These are phyloP conservation scores for Eulemur rufifrons DNA, from an alignment of 2,113 vertebrate species.

Conservation along the genomic window DNA sequence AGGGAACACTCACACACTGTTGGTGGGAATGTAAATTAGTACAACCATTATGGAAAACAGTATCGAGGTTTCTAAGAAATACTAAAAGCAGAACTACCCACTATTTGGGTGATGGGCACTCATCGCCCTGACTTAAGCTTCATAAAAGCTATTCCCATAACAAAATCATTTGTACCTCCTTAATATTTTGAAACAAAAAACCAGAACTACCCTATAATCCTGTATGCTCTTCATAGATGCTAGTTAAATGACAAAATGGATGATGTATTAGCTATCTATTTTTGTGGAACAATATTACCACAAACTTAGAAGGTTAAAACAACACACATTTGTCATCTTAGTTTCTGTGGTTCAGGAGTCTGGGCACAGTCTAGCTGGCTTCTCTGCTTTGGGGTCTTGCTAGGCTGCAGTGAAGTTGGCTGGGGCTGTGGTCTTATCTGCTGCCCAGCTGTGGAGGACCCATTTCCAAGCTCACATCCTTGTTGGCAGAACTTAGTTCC, in stretches of 20 bases:
- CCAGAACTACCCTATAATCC: not conserved
- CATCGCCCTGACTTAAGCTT: too few species aligned
- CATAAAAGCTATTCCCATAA: too few species aligned
- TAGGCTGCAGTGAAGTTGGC: not conserved
- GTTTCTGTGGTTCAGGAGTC: not conserved
- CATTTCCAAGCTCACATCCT: not conserved
- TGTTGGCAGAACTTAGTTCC: not conserved
- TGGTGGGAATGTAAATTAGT: not conserved
- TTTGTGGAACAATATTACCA: not conserved
- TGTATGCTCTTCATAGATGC: not conserved
- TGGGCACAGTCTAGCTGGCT: not conserved
- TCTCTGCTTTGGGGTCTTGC: not conserved
- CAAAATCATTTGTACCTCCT: not conserved
- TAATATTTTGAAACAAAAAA: not conserved
- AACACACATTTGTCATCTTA: not conserved
- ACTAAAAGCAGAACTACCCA: not conserved
- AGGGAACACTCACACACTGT: not conserved
- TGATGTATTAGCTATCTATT: not conserved
- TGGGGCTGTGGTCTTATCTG: not conserved
- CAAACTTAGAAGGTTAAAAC: not conserved
- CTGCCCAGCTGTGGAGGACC: not conserved
- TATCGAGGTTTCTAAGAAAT: not conserved
- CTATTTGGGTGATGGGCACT: too few species aligned
- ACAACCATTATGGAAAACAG: not conserved
- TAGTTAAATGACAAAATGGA: not conserved